phyloP scores from a whole-genome alignment of 1,140 invertebrate species.

The Hycleus cichorii region DNA sequence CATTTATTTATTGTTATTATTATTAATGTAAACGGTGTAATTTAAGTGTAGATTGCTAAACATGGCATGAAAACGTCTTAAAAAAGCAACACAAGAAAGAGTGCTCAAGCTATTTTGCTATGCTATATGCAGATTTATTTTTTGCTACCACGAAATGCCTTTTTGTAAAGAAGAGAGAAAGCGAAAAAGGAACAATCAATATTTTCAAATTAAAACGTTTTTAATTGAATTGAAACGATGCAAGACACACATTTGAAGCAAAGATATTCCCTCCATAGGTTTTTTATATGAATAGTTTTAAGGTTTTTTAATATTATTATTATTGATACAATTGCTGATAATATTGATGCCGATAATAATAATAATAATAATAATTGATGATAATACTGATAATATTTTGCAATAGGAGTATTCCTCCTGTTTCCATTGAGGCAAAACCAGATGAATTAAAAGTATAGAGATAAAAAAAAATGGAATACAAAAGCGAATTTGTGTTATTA shows the following conservation, averaged over 20 bases:
- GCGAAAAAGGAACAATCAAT: constrained; percentile 22
- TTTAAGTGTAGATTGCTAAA: constrained; percentile 15
- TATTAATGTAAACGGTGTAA: neutral
- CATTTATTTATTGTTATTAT: constrained; percentile 19
- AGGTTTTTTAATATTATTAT: neutral
- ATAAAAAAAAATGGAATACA: neutral
- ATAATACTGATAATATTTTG: constrained; percentile 20
- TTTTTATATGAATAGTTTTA: constrained; percentile 30
- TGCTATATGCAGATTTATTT: constrained; percentile 30
- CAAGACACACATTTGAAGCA: constrained; percentile 5
- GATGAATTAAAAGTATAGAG: too few species aligned
- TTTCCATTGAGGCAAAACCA: constrained; percentile 2
- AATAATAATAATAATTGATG: too few species aligned
- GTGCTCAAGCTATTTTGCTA: constrained; percentile 31
- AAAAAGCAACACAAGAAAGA: neutral
- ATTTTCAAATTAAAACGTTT: constrained; percentile 24
- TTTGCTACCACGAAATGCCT: constrained; percentile 37
- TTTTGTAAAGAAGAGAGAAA: constrained; percentile 28
- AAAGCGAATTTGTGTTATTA: constrained; percentile 40
- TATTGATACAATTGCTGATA: too few species aligned
- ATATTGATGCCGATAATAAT: too few species aligned
- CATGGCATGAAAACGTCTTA: constrained; percentile 22
- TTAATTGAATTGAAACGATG: neutral
- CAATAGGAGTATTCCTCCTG: constrained; percentile 25
- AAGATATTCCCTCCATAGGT: constrained; percentile 38